Evolutionary conservation across 2,113 vertebrate species (phyloP).

Genomic region (Nerophis lumbriciformis): DNA sequence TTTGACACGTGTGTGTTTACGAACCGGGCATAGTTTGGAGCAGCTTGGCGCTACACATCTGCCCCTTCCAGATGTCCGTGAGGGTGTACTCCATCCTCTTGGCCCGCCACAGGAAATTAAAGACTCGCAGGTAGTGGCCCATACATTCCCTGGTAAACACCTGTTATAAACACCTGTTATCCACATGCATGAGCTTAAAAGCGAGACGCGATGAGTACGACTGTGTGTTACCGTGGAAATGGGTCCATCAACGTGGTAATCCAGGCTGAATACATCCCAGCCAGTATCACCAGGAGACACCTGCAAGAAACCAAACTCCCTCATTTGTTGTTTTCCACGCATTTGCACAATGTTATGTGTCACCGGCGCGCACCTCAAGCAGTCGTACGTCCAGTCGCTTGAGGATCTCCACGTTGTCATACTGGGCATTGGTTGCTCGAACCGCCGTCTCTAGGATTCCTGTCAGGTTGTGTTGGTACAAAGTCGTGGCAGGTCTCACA

Average conservation of each 20-base stretch:
- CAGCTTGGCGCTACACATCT: conserved; percentile 97
- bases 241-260: conserved; percentile 96
- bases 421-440: conserved; percentile 95
- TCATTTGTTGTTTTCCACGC: no score
- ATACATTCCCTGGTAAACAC: conserved; percentile 98
- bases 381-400: conserved; percentile 91
- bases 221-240: conserved; percentile 85
- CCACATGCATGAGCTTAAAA: background rate
- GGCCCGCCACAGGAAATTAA: conserved; percentile 96
- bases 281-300: conserved; percentile 97
- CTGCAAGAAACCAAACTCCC: conserved; percentile 52
- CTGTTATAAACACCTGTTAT: conserved; percentile 53
- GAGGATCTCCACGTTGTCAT: conserved; percentile 93
- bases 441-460: conserved; percentile 95
- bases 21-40: conserved; percentile 90
- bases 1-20: background rate
- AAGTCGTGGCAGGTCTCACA: conserved; percentile 88
- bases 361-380: conserved; percentile 77
- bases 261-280: conserved; percentile 98
- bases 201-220: background rate
- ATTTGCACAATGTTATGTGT: no score
- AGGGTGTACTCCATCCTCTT: conserved; percentile 98
- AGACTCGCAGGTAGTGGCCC: conserved; percentile 93
- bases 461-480: conserved; percentile 97
- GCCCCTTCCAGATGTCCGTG: conserved; percentile 97